A percentile compares a stretch with the other conserved stretches of the same genome.
Conservation (phyloP, 37 sponge, comb jelly and placozoan genomes). For the Spongilla lacustris region DNA sequence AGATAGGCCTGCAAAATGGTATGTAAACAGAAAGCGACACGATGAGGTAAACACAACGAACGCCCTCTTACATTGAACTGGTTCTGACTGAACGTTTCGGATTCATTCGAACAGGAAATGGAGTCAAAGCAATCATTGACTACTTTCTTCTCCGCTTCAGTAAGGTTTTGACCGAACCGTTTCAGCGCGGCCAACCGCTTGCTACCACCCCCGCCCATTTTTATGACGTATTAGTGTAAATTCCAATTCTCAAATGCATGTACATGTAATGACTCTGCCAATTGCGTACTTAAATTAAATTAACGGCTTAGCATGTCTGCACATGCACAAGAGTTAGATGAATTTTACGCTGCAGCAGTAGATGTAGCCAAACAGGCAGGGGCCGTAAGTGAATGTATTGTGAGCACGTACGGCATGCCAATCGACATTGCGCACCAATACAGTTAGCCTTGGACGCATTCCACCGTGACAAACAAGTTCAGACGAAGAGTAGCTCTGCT, state of each 20-base stretch:
- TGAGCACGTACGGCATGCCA: neutral
- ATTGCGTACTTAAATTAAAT: neutral
- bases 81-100: neutral
- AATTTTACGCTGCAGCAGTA: conserved; percentile 66
- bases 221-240: neutral
- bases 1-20: conserved; percentile 45
- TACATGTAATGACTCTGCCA: too few relatives aligned
- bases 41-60: neutral
- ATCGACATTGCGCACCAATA: neutral
- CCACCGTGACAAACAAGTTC: conserved; percentile 39
- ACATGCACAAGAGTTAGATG: conserved; percentile 26
- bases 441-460: conserved; percentile 56
- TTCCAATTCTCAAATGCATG: too few relatives aligned
- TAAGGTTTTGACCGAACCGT: conserved; percentile 39
- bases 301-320: neutral
- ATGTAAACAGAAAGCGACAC: neutral
- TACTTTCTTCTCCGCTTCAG: conserved; percentile 32
- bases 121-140: conserved; percentile 15
- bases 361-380: conserved; percentile 75
- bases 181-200: conserved; percentile 25
- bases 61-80: conserved; percentile 29
- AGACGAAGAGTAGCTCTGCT: conserved; percentile 57
- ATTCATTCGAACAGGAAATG: conserved; percentile 35
- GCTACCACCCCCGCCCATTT: conserved; percentile 58
- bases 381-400: conserved; percentile 43